Conservation (phyloP, 2,888 invertebrate species). For the Brachycybe producta region DNA sequence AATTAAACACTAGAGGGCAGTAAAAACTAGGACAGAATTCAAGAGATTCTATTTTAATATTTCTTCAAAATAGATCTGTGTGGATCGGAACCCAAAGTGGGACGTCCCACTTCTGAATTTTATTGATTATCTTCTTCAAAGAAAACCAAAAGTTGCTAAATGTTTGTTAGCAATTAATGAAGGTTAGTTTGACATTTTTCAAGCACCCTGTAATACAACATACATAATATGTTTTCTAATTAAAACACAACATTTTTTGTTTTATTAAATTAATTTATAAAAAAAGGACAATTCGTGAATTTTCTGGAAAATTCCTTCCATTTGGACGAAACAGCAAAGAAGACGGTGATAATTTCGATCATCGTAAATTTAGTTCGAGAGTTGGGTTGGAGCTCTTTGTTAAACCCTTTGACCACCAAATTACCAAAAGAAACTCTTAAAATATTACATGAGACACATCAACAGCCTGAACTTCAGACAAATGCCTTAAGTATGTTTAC, state of each 20-base stretch:
- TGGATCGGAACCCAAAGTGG: too few relatives aligned
- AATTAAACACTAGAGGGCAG: too few relatives aligned
- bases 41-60: too few relatives aligned
- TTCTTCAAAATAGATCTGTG: too few relatives aligned
- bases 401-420: not conserved
- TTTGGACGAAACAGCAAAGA: not conserved
- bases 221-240: not conserved
- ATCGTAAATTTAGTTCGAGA: not conserved
- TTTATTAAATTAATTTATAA: not conserved
- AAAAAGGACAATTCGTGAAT: not conserved
- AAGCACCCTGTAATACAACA: too few relatives aligned
- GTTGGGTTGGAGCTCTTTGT: not conserved
- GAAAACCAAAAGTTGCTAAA: too few relatives aligned
- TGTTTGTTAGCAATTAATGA: too few relatives aligned
- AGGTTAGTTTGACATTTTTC: too few relatives aligned
- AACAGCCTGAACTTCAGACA: not conserved
- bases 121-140: too few relatives aligned
- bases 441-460: not conserved
- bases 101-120: too few relatives aligned
- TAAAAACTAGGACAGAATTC: too few relatives aligned
- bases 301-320: not conserved
- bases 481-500: conserved; percentile 3
- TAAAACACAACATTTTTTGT: not conserved
- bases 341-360: not conserved
- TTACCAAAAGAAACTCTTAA: not conserved